phyloP scores from a whole-genome alignment of 2,797 vertebrate species.

The Chloroceryle inda region DNA sequence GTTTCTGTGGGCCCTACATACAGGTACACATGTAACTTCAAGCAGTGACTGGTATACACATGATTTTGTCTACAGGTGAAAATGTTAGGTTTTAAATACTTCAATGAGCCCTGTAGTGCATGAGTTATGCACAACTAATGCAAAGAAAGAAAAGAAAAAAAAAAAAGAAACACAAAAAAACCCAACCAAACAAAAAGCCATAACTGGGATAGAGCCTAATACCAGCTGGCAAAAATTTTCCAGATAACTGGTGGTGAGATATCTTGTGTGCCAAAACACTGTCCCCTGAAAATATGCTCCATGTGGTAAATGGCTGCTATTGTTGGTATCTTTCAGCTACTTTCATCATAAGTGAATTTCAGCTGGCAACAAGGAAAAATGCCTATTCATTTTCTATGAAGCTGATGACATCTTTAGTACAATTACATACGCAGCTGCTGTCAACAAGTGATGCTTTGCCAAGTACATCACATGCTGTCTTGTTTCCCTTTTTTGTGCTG shows the following conservation, averaged over 20 bases:
- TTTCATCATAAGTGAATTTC: constrained; percentile 45
- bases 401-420: constrained; percentile 19
- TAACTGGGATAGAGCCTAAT: not conserved
- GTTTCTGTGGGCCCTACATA: not conserved
- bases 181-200: not conserved
- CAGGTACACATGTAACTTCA: not conserved
- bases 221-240: not conserved
- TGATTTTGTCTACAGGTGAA: not conserved
- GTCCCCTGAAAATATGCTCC: not conserved
- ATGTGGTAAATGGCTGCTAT: not conserved
- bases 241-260: not conserved
- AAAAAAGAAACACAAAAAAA: not conserved
- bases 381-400: not conserved
- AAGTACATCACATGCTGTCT: not conserved
- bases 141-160: not conserved
- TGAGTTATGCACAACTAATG: not conserved
- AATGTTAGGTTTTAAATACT: not conserved
- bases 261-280: constrained; percentile 10
- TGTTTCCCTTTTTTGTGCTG: constrained; percentile 1
- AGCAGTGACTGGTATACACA: not conserved
- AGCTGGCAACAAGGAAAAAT: constrained; percentile 30
- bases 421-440: constrained; percentile 52
- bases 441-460: not conserved
- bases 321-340: not conserved
- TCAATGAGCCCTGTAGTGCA: not conserved